Percentiles rank a stretch among this genome's conserved stretches.
Conservation (phyloP, 2,888 invertebrate genomes). For the Pollenia labialis region DNA sequence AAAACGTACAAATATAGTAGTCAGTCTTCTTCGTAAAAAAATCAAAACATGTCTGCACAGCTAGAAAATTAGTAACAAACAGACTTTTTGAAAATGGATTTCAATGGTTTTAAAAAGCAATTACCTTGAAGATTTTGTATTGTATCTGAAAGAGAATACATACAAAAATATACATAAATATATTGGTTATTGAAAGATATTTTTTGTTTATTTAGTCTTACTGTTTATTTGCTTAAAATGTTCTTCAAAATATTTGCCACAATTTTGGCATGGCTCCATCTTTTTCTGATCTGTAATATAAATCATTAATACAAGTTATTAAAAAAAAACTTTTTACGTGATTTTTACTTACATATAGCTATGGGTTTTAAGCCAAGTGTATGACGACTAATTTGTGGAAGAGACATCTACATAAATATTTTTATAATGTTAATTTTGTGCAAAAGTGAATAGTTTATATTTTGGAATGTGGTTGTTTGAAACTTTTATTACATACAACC, state of each 20-base stretch:
- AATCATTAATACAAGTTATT: constrained; percentile 41
- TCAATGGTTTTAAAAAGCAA: constrained; percentile 35
- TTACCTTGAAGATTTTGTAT: constrained; percentile 24
- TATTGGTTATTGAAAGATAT: constrained; percentile 1
- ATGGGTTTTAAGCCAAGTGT: constrained; percentile 27
- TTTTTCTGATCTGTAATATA: constrained; percentile 41
- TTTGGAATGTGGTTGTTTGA: constrained; percentile 16
- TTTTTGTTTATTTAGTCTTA: constrained; percentile 29
- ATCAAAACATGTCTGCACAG: no score
- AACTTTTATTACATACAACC: constrained; percentile 34
- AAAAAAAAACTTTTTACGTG: constrained; percentile 13
- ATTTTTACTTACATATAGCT: constrained; percentile 3
- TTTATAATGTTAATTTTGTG: constrained; percentile 21
- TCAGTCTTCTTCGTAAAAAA: no score
- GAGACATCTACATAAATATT: constrained; percentile 17
- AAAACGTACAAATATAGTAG: no score
- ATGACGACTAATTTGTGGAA: constrained; percentile 15
- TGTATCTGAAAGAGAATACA: constrained; percentile 26
- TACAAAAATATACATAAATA: neutral
- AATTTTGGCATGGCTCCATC: constrained; percentile 22
- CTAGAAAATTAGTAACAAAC: no score
- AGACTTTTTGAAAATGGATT: neutral
- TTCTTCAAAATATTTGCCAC: constrained; percentile 37
- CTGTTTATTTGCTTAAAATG: constrained; percentile 30
- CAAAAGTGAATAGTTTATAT: neutral